These are phyloP conservation scores for Fregata magnificens DNA, from an alignment of 2,113 vertebrate species.

Conservation along the genomic window DNA sequence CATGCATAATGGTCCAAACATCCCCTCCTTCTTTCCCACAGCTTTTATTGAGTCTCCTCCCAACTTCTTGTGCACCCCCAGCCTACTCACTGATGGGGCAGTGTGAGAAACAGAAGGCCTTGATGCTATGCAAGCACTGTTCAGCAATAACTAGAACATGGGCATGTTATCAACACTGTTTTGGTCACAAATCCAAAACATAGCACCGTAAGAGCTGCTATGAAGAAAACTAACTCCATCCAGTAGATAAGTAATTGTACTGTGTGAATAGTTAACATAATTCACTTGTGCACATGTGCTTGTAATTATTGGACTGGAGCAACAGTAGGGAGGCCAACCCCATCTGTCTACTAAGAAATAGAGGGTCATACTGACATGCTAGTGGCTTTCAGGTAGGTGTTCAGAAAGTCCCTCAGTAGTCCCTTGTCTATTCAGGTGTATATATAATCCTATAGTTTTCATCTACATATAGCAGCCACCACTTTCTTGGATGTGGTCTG, in stretches of 20 bases:
- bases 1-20: neutral
- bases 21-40: neutral
- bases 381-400: neutral
- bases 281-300: neutral
- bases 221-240: neutral
- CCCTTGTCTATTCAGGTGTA: neutral
- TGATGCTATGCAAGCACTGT: neutral
- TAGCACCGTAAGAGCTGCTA: neutral
- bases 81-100: neutral
- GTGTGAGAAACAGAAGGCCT: neutral
- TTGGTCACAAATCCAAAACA: neutral
- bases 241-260: neutral
- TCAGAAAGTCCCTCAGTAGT: neutral
- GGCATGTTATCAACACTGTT: neutral
- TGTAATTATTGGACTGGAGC: neutral
- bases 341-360: neutral
- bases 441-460: neutral
- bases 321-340: neutral
- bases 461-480: neutral
- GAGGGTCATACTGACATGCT: neutral
- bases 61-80: neutral
- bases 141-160: neutral
- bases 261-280: neutral
- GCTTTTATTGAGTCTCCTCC: neutral
- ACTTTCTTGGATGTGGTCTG: neutral